Conservation (phyloP, 2,797 vertebrate species). For the Luscinia megarhynchos region DNA sequence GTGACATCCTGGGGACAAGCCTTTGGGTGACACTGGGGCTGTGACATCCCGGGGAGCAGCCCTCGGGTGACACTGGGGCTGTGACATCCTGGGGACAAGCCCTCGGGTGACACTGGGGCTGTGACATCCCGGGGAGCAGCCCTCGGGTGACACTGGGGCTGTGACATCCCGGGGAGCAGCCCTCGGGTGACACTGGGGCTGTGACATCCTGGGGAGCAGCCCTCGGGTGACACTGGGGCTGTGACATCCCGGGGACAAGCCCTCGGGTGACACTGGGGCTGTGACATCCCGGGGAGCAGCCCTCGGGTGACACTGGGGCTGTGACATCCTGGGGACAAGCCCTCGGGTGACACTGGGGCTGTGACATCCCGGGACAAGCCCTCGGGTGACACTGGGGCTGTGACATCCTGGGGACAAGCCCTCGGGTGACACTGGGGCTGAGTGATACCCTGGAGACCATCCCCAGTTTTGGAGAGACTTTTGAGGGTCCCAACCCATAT, state of each 20-base stretch:
- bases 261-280: not conserved
- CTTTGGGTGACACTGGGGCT: not conserved
- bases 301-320: too few relatives aligned
- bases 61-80: too few relatives aligned
- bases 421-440: not conserved
- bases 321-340: not conserved
- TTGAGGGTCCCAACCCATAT: not conserved
- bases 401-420: not conserved
- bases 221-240: too few relatives aligned
- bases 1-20: not conserved
- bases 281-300: too few relatives aligned
- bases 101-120: not conserved
- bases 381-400: too few relatives aligned
- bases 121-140: too few relatives aligned
- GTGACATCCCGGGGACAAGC: not conserved
- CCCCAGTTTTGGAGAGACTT: not conserved
- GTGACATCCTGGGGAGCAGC: too few relatives aligned
- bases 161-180: not conserved
- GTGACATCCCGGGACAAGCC: too few relatives aligned
- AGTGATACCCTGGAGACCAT: not conserved
- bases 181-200: not conserved
- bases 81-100: not conserved
- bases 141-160: too few relatives aligned
- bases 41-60: not conserved
- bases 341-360: not conserved